A percentile compares a stretch with the other conserved stretches of the same genome.
Evolutionary conservation across 2,888 invertebrate genomes (phyloP).

Genomic region (Nematopogon swammerdamellus): DNA sequence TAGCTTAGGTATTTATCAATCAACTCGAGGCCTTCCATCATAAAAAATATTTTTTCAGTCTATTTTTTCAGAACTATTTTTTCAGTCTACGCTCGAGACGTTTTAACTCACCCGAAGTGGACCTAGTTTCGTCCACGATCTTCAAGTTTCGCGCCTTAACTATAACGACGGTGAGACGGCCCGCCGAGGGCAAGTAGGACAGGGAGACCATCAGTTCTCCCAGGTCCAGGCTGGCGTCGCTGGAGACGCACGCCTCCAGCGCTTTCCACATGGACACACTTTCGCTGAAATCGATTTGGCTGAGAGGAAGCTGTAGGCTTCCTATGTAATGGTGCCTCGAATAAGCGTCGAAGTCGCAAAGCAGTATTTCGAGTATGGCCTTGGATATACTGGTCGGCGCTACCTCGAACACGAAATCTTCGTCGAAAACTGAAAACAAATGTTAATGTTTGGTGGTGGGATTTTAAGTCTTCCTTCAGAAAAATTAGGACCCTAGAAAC

Average conservation of each 20-base stretch:
- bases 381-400: conserved; percentile 44
- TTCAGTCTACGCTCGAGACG: no score
- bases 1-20: no score
- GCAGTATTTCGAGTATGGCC: conserved; percentile 56
- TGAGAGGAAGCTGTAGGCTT: conserved; percentile 53
- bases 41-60: no score
- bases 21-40: no score
- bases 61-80: no score
- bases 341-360: conserved; percentile 65
- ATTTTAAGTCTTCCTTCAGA: no score
- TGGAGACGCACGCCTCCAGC: conserved; percentile 40
- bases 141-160: conserved; percentile 51
- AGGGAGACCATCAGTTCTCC: conserved; percentile 58
- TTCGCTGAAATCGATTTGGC: conserved; percentile 52
- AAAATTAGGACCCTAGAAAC: no score
- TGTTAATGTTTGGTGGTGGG: no score
- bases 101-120: conserved; percentile 26
- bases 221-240: conserved; percentile 25
- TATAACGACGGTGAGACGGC: conserved; percentile 56
- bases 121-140: conserved; percentile 34
- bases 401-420: conserved; percentile 66
- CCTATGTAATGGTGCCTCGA: conserved; percentile 63
- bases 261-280: conserved; percentile 57
- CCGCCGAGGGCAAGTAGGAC: conserved; percentile 52
- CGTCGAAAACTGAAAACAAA: conserved; percentile 55